A percentile compares a stretch with the other conserved stretches of the same genome.
Conservation (phyloP, 1,140 invertebrate genomes). For the Anoplophora glabripennis region DNA sequence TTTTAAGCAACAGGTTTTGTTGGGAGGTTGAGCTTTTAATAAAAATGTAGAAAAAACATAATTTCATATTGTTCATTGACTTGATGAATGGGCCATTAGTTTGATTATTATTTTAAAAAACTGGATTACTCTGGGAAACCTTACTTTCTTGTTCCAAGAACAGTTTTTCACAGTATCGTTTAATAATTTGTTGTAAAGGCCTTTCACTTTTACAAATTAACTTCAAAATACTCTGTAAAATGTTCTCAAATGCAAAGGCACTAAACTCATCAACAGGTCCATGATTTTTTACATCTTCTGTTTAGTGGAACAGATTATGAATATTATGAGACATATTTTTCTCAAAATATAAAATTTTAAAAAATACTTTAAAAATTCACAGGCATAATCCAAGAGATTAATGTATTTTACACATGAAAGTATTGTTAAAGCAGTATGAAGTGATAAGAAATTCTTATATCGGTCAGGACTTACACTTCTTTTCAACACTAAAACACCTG, state of each 20-base stretch:
- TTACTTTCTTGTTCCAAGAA: neutral
- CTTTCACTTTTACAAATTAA: conserved; percentile 20
- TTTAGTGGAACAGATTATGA: conserved; percentile 14
- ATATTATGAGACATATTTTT: conserved; percentile 17
- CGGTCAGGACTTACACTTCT: no score
- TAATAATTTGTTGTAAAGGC: conserved; percentile 9
- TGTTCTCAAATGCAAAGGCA: conserved; percentile 22
- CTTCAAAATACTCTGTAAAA: no score
- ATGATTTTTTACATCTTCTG: conserved; percentile 10
- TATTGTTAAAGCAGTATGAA: no score
- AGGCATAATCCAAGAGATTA: conserved; percentile 8
- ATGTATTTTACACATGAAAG: no score
- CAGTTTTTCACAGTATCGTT: neutral
- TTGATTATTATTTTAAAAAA: neutral
- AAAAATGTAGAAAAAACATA: neutral
- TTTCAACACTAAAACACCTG: no score
- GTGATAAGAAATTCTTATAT: no score
- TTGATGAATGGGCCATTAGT: neutral
- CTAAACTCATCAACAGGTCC: conserved; percentile 13
- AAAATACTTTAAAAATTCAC: conserved; percentile 15
- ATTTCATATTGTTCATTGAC: neutral
- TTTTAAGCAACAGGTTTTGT: neutral
- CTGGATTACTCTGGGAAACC: neutral
- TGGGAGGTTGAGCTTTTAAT: neutral
- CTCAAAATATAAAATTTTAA: conserved; percentile 13